Evolutionary conservation across 2,797 vertebrate species (phyloP).

Genomic region (Caiman crocodilus): DNA sequence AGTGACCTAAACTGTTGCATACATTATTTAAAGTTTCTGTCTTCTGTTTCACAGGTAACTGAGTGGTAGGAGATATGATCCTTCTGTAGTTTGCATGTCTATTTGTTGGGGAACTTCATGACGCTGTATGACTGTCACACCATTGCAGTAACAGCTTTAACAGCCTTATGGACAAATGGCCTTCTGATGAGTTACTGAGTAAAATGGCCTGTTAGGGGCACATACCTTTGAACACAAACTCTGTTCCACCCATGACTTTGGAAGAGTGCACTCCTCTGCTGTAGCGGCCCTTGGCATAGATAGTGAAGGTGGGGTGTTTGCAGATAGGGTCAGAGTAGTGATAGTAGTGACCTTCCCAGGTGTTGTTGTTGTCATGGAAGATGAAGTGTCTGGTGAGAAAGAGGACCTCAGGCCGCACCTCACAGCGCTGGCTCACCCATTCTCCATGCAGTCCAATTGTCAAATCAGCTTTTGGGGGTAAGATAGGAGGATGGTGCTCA

Average conservation of each 20-base stretch:
- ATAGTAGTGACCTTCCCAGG: conserved; percentile 98
- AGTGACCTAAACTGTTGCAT: too few relatives aligned
- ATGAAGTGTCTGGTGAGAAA: conserved; percentile 97
- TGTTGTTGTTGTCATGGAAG: conserved; percentile 96
- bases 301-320: conserved; percentile 95
- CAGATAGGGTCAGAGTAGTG: conserved; percentile 97
- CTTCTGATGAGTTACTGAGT: accelerated
- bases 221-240: conserved; percentile 97
- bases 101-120: background rate
- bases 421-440: conserved; percentile 97
- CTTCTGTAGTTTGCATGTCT: background rate
- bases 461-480: conserved; percentile 90
- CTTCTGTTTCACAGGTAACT: background rate
- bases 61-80: background rate
- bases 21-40: background rate
- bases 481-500: conserved; percentile 91
- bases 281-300: conserved; percentile 95
- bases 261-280: conserved; percentile 91
- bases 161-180: accelerated
- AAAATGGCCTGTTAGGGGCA: background rate
- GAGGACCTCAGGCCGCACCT: conserved; percentile 95
- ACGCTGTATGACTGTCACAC: background rate
- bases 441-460: conserved; percentile 92
- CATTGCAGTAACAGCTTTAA: background rate
- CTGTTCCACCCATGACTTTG: conserved; percentile 93